phyloP scores from a whole-genome alignment of 2,888 invertebrate species.

The Caenorhabditis becei region DNA sequence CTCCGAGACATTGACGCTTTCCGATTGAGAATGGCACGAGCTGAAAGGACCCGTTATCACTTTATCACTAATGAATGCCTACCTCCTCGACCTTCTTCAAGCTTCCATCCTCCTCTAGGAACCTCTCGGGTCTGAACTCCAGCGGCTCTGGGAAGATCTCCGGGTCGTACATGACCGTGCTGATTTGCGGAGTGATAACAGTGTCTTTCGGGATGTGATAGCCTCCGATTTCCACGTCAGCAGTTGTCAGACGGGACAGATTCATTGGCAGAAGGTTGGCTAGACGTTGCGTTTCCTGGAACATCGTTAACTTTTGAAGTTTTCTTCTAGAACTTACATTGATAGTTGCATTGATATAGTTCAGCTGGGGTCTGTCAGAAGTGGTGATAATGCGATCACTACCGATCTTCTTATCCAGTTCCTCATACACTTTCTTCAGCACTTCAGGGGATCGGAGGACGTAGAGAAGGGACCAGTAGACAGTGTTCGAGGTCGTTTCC shows the following conservation, averaged over 20 bases:
- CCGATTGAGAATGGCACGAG: slow-evolving; percentile 70
- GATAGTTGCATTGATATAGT: slow-evolving; percentile 62
- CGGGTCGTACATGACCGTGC: slow-evolving; percentile 60
- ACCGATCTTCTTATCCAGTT: slow-evolving; percentile 61
- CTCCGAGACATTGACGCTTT: slow-evolving; percentile 68
- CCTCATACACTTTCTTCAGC: slow-evolving; percentile 54
- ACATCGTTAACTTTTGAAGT: not conserved
- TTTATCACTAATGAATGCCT: not conserved
- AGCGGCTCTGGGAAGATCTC: slow-evolving; percentile 64
- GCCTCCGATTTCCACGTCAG: slow-evolving; percentile 50
- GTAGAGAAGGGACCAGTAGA: slow-evolving; percentile 66
- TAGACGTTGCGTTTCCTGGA: slow-evolving; percentile 65
- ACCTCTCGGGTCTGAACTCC: slow-evolving; percentile 34
- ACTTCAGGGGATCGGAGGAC: slow-evolving; percentile 60
- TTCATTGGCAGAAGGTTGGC: slow-evolving; percentile 68
- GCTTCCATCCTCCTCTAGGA: slow-evolving; percentile 33
- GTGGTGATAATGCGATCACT: slow-evolving; percentile 60
- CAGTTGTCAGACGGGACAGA: slow-evolving; percentile 40
- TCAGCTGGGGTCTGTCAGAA: slow-evolving; percentile 41
- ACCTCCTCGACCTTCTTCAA: slow-evolving; percentile 58
- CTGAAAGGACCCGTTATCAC: slow-evolving; percentile 1
- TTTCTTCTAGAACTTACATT: slow-evolving; percentile 39
- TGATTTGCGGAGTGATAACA: slow-evolving; percentile 64
- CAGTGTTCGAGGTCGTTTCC: slow-evolving; percentile 70
- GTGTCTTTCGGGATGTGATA: slow-evolving; percentile 53